A percentile compares a stretch with the other conserved stretches of the same genome.
Evolutionary conservation across 2,113 vertebrate species (phyloP).

Genomic region (Erpornis zantholeuca): DNA sequence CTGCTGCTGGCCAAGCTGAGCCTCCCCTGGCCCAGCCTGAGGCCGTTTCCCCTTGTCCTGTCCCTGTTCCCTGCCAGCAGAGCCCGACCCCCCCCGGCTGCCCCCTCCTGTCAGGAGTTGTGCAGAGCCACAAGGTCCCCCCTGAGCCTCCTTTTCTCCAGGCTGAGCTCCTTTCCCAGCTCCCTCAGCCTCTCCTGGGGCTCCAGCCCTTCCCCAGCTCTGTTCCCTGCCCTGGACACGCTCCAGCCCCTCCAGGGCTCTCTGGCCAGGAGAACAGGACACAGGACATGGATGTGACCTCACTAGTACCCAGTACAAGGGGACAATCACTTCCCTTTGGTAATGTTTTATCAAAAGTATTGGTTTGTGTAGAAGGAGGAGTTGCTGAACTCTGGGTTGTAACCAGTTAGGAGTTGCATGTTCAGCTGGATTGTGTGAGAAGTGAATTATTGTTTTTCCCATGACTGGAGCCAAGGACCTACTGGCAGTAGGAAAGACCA

Average conservation of each 20-base stretch:
- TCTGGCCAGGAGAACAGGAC: neutral
- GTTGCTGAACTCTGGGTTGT: neutral
- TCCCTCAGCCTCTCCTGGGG: neutral
- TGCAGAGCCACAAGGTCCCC: neutral
- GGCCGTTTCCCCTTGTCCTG: neutral
- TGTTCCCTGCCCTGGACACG: accelerated
- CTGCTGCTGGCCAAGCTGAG: neutral
- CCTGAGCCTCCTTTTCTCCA: neutral
- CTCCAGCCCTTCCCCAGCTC: neutral
- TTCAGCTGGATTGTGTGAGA: neutral
- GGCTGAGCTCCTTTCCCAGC: neutral
- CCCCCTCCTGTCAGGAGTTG: neutral
- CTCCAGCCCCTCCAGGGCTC: neutral
- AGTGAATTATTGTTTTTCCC: neutral
- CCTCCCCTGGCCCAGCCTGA: neutral
- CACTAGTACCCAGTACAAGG: neutral
- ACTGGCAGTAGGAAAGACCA: neutral
- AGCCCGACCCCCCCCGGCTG: neutral
- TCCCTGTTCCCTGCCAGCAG: neutral
- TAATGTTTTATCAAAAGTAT: neutral
- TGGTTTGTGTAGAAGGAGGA: neutral
- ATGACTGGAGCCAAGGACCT: accelerated
- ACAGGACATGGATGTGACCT: neutral
- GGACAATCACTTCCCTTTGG: neutral
- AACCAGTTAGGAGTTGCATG: accelerated